Conservation (phyloP, 2,113 vertebrate genomes). For the Todiramphus chloris region DNA sequence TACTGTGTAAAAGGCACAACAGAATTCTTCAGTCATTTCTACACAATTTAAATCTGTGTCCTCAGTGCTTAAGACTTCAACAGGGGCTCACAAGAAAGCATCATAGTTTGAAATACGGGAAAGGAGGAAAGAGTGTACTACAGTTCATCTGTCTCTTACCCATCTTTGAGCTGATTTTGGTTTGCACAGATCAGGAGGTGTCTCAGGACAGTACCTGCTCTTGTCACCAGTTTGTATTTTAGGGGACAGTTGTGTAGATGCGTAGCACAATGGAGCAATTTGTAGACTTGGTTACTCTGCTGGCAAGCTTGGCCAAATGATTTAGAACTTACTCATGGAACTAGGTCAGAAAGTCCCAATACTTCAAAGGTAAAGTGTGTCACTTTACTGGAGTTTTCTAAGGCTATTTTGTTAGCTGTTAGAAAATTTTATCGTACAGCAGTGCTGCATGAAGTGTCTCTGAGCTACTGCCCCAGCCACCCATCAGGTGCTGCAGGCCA, state of each 20-base stretch:
- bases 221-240: neutral
- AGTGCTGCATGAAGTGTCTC: neutral
- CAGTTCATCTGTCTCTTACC: neutral
- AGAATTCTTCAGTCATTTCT: neutral
- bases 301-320: neutral
- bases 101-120: neutral
- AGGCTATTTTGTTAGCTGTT: neutral
- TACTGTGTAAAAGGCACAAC: neutral
- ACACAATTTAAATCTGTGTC: neutral
- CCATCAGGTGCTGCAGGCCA: neutral
- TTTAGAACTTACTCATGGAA: neutral
- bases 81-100: accelerated
- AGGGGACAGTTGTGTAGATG: neutral
- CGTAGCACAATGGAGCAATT: accelerated
- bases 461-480: neutral
- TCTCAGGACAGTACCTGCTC: neutral
- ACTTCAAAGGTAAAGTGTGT: neutral
- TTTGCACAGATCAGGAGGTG: neutral
- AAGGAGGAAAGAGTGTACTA: neutral
- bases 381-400: neutral
- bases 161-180: neutral
- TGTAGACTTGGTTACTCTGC: neutral
- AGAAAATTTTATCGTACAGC: neutral
- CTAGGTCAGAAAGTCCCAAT: neutral
- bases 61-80: neutral